Evolutionary conservation across 2,113 vertebrate species (phyloP).

Genomic region (Pithys albifrons): DNA sequence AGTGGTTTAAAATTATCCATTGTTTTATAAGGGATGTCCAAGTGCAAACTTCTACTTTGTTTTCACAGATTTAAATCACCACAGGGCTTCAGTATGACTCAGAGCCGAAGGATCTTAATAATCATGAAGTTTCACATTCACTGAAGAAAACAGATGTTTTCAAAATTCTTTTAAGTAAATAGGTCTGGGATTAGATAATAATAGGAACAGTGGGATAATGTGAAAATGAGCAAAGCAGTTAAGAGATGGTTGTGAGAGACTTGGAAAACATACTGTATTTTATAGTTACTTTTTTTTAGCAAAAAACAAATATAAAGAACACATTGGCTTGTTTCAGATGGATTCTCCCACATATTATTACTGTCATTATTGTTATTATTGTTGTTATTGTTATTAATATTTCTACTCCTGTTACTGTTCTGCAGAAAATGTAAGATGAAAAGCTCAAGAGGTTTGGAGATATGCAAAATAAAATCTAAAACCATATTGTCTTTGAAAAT

Average conservation of each 20-base stretch:
- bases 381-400: neutral
- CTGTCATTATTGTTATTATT: neutral
- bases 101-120: neutral
- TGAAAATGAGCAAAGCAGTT: neutral
- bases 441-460: neutral
- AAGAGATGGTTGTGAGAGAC: neutral
- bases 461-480: neutral
- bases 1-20: neutral
- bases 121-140: neutral
- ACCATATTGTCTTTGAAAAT: neutral
- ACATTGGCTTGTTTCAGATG: neutral
- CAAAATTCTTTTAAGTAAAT: neutral
- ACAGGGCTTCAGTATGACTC: neutral
- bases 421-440: neutral
- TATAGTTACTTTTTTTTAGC: neutral
- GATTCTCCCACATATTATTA: neutral
- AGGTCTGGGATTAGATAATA: neutral
- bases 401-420: neutral
- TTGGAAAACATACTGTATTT: neutral
- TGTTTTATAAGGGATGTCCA: neutral
- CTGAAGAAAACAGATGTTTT: neutral
- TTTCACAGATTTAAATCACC: neutral
- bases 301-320: neutral
- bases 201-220: neutral
- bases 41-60: neutral